Evolutionary conservation across 1,140 invertebrate species (phyloP).

Genomic region (Pteromalus puparum): DNA sequence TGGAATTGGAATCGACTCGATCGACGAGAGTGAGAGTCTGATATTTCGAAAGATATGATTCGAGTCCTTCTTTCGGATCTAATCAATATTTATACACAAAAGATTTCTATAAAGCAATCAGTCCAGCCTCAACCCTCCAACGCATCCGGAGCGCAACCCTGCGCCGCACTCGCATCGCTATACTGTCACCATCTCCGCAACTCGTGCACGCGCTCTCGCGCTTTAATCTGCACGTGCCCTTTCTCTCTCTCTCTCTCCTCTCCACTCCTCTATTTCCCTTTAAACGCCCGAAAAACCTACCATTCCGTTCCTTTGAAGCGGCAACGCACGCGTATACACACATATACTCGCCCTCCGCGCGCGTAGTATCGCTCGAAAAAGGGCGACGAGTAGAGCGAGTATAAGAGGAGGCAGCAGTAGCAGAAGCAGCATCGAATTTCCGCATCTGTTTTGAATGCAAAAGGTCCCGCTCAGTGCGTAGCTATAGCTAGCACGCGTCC

Average conservation of each 20-base stretch:
- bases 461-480: slow-evolving; percentile 31
- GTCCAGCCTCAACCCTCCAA: not conserved
- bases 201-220: not conserved
- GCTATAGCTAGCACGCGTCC: slow-evolving; percentile 51
- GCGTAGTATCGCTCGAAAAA: not conserved
- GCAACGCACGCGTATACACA: not conserved
- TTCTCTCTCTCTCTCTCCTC: not conserved
- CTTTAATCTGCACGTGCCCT: slow-evolving; percentile 13
- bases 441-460: slow-evolving; percentile 67
- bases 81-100: slow-evolving; percentile 8
- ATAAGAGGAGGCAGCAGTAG: slow-evolving; percentile 45
- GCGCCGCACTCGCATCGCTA: too few species aligned
- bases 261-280: slow-evolving; percentile 31
- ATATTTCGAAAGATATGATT: not conserved
- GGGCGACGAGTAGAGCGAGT: slow-evolving; percentile 1
- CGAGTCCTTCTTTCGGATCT: not conserved
- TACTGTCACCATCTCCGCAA: not conserved
- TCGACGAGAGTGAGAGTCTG: not conserved
- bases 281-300: slow-evolving; percentile 27
- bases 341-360: not conserved
- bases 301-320: slow-evolving; percentile 9
- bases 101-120: slow-evolving; percentile 23
- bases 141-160: not conserved
- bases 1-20: too few species aligned
- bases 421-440: slow-evolving; percentile 64